These are phyloP conservation scores for Sphaeridia pumilis DNA, from an alignment of 2,888 invertebrate species.

Conservation along the genomic window DNA sequence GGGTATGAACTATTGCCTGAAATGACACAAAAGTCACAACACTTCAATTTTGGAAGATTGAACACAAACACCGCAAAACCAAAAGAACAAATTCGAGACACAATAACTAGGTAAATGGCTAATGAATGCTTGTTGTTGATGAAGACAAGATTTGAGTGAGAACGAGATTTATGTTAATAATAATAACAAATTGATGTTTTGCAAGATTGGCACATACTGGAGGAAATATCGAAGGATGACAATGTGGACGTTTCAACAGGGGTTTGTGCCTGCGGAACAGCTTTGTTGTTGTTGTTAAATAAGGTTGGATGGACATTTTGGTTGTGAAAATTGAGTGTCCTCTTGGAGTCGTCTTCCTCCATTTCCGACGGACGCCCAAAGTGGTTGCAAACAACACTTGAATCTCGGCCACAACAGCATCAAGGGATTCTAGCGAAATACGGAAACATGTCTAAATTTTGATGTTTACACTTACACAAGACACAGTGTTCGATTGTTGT, in stretches of 20 bases:
- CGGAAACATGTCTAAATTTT: too few species aligned
- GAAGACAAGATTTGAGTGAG: too few species aligned
- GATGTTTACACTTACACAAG: too few species aligned
- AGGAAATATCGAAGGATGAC: constrained; percentile 15
- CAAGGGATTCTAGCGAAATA: too few species aligned
- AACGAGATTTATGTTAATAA: too few species aligned
- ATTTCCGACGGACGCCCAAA: constrained; percentile 15
- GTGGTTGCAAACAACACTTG: background rate
- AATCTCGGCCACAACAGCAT: background rate
- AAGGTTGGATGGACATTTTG: constrained; percentile 12
- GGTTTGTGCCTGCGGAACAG: constrained; percentile 1
- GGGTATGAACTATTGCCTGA: background rate
- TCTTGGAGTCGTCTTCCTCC: constrained; percentile 21
- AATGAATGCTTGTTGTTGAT: too few species aligned
- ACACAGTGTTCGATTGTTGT: too few species aligned
- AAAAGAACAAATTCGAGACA: too few species aligned
- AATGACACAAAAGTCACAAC: background rate
- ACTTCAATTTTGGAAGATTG: background rate
- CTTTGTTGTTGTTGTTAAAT: constrained; percentile 10
- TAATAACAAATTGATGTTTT: background rate
- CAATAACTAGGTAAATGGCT: too few species aligned
- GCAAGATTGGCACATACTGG: constrained; percentile 5
- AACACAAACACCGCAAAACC: too few species aligned
- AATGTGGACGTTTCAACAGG: constrained; percentile 11
- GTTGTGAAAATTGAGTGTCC: constrained; percentile 13